phyloP scores from a whole-genome alignment of 2,113 vertebrate genomes.

The Baryphthengus martii region DNA sequence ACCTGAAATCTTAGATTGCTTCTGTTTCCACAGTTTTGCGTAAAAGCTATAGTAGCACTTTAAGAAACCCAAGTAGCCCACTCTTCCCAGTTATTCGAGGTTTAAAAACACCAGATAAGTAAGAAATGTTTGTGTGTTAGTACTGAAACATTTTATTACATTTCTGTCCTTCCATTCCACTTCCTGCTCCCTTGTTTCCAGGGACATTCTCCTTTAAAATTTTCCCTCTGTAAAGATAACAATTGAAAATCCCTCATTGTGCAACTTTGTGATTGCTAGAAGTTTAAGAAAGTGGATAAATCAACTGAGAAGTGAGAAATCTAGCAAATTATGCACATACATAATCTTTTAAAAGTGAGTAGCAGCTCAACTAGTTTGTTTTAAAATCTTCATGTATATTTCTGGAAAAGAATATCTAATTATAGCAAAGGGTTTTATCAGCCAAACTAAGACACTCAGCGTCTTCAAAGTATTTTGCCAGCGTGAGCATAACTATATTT shows the following conservation, averaged over 20 bases:
- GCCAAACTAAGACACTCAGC: background rate
- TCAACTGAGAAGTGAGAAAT: background rate
- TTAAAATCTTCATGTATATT: background rate
- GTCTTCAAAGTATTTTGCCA: conserved; percentile 16
- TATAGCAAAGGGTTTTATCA: background rate
- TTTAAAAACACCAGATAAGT: background rate
- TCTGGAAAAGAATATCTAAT: conserved; percentile 8
- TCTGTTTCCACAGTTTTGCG: background rate
- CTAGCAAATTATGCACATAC: background rate
- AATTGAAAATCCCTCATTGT: background rate
- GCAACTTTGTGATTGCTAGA: background rate
- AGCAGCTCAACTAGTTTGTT: background rate
- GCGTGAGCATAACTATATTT: background rate
- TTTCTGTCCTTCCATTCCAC: background rate
- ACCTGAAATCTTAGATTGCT: background rate
- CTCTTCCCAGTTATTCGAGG: background rate
- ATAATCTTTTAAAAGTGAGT: background rate
- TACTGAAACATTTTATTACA: background rate
- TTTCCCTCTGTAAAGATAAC: too few species aligned
- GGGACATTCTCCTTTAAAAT: background rate
- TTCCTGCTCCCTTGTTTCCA: background rate
- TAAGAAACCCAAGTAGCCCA: background rate
- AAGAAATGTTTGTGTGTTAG: background rate
- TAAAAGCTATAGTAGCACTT: background rate
- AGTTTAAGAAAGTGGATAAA: background rate